Evolutionary conservation across 2,888 invertebrate genomes (phyloP).

Genomic region (Drosophila cognata): DNA sequence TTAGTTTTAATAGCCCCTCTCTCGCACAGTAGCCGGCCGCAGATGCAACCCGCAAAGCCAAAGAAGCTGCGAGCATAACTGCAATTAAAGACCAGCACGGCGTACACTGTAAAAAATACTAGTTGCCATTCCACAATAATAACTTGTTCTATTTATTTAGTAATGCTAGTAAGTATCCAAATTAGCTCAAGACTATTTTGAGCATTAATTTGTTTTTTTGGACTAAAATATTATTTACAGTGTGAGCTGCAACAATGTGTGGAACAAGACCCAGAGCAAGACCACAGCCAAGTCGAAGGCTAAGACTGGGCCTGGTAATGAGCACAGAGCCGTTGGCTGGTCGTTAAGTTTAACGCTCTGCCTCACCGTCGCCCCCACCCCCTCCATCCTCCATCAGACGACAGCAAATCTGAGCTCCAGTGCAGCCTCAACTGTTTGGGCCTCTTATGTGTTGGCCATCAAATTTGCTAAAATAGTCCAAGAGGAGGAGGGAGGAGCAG

Average conservation of each 20-base stretch:
- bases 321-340: conserved; percentile 47
- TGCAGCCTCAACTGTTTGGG: conserved; percentile 39
- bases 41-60: conserved; percentile 41
- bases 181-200: background rate
- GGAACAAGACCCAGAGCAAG: conserved; percentile 5
- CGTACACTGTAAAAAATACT: background rate
- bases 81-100: conserved; percentile 50
- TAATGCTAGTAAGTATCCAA: background rate
- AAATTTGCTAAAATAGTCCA: conserved; percentile 62
- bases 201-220: background rate
- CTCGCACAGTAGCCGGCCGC: conserved; percentile 60
- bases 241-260: conserved; percentile 13
- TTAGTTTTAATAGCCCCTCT: conserved; percentile 69
- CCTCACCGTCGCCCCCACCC: conserved; percentile 8
- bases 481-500: background rate
- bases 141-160: no score
- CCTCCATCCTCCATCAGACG: conserved; percentile 9
- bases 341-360: conserved; percentile 58
- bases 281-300: conserved; percentile 5
- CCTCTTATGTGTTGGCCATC: conserved; percentile 59
- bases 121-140: background rate
- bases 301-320: conserved; percentile 32
- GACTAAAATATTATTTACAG: background rate
- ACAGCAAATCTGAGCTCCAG: conserved; percentile 37
- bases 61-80: conserved; percentile 34